phyloP scores from a whole-genome alignment of 2,888 invertebrate species.

The Epirrhoe tristata region DNA sequence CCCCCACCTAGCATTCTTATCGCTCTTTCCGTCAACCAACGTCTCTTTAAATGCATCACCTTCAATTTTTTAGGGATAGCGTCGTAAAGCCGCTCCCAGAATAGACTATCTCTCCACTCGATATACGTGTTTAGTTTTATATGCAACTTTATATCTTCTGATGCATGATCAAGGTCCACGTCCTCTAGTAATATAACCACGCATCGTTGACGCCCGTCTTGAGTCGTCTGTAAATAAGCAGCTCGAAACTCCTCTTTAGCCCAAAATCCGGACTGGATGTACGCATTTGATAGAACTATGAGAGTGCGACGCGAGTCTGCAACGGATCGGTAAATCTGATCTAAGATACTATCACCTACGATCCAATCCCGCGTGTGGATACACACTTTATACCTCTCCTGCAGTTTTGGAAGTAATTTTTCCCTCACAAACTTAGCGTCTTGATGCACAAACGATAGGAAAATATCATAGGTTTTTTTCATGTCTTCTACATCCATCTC shows the following conservation, averaged over 20 bases:
- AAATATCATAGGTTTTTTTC: conserved; percentile 88
- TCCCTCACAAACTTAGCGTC: conserved; percentile 90
- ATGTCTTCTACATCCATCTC: conserved; percentile 43
- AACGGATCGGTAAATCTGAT: conserved; percentile 89
- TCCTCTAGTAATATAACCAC: conserved; percentile 88
- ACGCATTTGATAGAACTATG: conserved; percentile 50
- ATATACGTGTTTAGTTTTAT: conserved; percentile 92
- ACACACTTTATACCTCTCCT: conserved; percentile 86
- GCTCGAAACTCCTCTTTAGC: conserved; percentile 87
- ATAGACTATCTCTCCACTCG: conserved; percentile 92
- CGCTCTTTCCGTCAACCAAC: neutral
- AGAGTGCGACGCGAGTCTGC: conserved; percentile 84
- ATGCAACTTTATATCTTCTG: conserved; percentile 85
- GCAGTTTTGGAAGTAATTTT: conserved; percentile 82
- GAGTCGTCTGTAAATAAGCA: conserved; percentile 72
- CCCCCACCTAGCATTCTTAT: neutral
- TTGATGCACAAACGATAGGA: conserved; percentile 91
- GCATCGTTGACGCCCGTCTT: conserved; percentile 87
- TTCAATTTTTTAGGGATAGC: conserved; percentile 82
- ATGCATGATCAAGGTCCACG: conserved; percentile 71
- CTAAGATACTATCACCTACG: conserved; percentile 90
- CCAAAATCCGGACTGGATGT: conserved; percentile 74
- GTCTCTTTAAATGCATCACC: conserved; percentile 5
- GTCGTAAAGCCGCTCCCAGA: conserved; percentile 91
- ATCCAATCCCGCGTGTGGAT: conserved; percentile 91